Evolutionary conservation across 37 sponge, comb jelly and placozoan genomes (phyloP).

Genomic region (Ianthella basta): DNA sequence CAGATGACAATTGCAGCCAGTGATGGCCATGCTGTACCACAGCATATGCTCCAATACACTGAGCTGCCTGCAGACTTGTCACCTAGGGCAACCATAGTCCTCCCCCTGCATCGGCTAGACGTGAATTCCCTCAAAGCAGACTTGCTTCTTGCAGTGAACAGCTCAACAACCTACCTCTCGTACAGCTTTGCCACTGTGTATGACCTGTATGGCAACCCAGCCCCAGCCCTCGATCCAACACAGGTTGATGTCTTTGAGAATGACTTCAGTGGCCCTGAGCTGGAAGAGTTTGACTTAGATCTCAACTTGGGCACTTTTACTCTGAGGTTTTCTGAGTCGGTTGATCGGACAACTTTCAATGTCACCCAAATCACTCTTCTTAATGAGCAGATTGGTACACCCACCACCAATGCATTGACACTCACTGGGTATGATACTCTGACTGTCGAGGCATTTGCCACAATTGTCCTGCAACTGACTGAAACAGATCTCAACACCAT

Average conservation of each 20-base stretch:
- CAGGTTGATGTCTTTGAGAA: conserved; percentile 34
- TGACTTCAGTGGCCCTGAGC: conserved; percentile 63
- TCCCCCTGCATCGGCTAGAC: conserved; percentile 48
- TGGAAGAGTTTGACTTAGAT: conserved; percentile 67
- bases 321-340: conserved; percentile 81
- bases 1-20: conserved; percentile 22
- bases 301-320: conserved; percentile 59
- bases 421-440: conserved; percentile 21
- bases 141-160: conserved; percentile 42
- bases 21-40: background rate
- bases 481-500: conserved; percentile 59
- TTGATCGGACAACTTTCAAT: conserved; percentile 58
- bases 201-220: conserved; percentile 75
- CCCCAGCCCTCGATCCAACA: conserved; percentile 30
- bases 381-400: conserved; percentile 8
- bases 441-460: conserved; percentile 29
- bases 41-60: conserved; percentile 41
- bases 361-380: conserved; percentile 57
- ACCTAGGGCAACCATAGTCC: conserved; percentile 49
- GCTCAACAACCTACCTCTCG: conserved; percentile 43
- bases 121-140: conserved; percentile 81
- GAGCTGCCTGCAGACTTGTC: conserved; percentile 34
- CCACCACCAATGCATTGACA: conserved; percentile 25
- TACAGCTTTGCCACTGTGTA: conserved; percentile 57
- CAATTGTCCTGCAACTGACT: conserved; percentile 52